Conservation (phyloP, 2,797 vertebrate genomes). For the Pangasius macronema region DNA sequence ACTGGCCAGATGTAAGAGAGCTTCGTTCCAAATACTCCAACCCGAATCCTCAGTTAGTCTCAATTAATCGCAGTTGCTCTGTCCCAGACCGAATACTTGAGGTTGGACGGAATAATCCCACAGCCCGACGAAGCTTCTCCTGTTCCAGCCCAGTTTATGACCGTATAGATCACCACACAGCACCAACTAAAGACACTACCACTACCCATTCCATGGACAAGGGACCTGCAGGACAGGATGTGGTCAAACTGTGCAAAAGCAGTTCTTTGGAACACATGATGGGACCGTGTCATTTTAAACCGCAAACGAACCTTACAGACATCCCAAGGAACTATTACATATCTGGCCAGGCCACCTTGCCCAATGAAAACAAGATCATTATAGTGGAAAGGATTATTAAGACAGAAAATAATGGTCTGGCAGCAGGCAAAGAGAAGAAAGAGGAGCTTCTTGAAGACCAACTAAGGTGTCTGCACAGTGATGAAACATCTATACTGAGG, state of each 20-base stretch:
- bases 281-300: slow-evolving; percentile 59
- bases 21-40: slow-evolving; percentile 82
- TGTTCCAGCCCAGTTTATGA: slow-evolving; percentile 56
- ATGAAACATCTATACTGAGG: slow-evolving; percentile 41
- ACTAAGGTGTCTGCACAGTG: slow-evolving; percentile 38
- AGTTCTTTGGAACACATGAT: slow-evolving; percentile 64
- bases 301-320: slow-evolving; percentile 66
- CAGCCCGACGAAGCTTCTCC: slow-evolving; percentile 45
- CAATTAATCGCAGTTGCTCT: slow-evolving; percentile 70
- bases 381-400: slow-evolving; percentile 70
- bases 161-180: slow-evolving; percentile 53
- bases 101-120: slow-evolving; percentile 24
- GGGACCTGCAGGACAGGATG: slow-evolving; percentile 19
- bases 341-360: slow-evolving; percentile 68
- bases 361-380: slow-evolving; percentile 68
- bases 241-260: slow-evolving; percentile 65
- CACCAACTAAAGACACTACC: slow-evolving; percentile 48
- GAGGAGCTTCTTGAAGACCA: slow-evolving; percentile 53
- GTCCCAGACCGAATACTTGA: slow-evolving; percentile 72
- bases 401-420: neutral
- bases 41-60: slow-evolving; percentile 18
- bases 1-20: slow-evolving; percentile 89
- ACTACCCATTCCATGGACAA: neutral
- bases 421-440: slow-evolving; percentile 63
- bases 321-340: slow-evolving; percentile 59